Conservation (phyloP, 1,140 invertebrate species). For the Zaprionus ornatus region DNA sequence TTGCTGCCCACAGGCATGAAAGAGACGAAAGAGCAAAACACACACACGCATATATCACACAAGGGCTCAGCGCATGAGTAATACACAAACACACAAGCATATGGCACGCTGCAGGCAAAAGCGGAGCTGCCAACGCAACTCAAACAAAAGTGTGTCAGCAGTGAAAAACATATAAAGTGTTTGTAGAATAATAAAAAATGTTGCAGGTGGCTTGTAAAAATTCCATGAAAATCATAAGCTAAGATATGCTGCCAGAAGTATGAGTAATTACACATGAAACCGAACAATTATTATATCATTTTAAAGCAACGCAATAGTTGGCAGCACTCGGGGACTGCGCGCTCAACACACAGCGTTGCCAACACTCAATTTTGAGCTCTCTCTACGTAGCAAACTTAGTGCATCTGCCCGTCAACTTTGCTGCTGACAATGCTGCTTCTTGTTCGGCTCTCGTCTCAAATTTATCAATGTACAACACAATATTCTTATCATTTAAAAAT, state of each 20-base stretch:
- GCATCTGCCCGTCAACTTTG: conserved; percentile 35
- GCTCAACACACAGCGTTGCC: conserved; percentile 39
- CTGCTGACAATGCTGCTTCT: conserved; percentile 39
- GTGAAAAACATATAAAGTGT: conserved; percentile 21
- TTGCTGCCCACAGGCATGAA: conserved; percentile 44
- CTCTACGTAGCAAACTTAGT: conserved; percentile 4
- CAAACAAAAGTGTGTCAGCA: conserved; percentile 50
- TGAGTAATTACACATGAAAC: background rate
- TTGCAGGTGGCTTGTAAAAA: background rate
- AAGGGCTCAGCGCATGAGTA: conserved; percentile 53
- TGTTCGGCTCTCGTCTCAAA: conserved; percentile 23
- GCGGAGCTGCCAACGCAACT: conserved; percentile 39
- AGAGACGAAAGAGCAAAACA: conserved; percentile 46
- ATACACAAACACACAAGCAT: conserved; percentile 54
- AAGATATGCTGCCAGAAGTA: background rate
- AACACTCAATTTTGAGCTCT: conserved; percentile 25
- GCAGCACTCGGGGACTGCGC: conserved; percentile 22
- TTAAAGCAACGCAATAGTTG: conserved; percentile 28
- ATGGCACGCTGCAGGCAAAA: conserved; percentile 49
- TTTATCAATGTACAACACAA: conserved; percentile 58
- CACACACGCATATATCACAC: conserved; percentile 43
- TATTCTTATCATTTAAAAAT: conserved; percentile 68
- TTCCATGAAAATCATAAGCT: background rate
- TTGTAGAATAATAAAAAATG: background rate
- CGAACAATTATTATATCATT: background rate